Conservation (phyloP, 2,113 vertebrate genomes). For the Sinocyclocheilus maitianheensis region DNA sequence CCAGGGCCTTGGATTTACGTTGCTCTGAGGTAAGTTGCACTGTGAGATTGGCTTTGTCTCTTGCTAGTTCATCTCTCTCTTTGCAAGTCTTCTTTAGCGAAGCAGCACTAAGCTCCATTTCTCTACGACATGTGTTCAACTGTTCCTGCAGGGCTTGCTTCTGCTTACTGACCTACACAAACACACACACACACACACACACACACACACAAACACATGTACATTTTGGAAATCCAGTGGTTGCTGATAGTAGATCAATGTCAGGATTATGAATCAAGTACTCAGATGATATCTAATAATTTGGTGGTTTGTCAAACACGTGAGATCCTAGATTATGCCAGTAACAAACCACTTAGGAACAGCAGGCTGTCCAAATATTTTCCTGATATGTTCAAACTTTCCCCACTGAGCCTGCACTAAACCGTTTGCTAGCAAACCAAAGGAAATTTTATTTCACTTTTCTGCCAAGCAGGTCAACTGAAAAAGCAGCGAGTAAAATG, state of each 20-base stretch:
- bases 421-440: constrained; percentile 42
- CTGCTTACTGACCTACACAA: constrained; percentile 68
- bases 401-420: constrained; percentile 44
- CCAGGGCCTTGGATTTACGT: constrained; percentile 69
- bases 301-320: constrained; percentile 41
- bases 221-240: background rate
- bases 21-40: constrained; percentile 76
- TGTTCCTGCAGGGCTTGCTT: constrained; percentile 74
- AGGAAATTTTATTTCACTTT: constrained; percentile 20
- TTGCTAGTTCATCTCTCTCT: constrained; percentile 74
- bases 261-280: constrained; percentile 34
- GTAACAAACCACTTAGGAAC: constrained; percentile 22
- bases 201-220: background rate
- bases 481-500: constrained; percentile 22
- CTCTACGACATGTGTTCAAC: constrained; percentile 67
- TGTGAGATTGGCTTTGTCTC: constrained; percentile 73
- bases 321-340: constrained; percentile 31
- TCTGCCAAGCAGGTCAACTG: constrained; percentile 32
- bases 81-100: constrained; percentile 63
- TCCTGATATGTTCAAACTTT: constrained; percentile 50
- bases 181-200: background rate
- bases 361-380: constrained; percentile 46
- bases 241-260: constrained; percentile 1
- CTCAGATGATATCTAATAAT: constrained; percentile 12
- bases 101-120: constrained; percentile 69